Conservation (phyloP, 1,140 invertebrate genomes). For the Drosophila tristis region DNA sequence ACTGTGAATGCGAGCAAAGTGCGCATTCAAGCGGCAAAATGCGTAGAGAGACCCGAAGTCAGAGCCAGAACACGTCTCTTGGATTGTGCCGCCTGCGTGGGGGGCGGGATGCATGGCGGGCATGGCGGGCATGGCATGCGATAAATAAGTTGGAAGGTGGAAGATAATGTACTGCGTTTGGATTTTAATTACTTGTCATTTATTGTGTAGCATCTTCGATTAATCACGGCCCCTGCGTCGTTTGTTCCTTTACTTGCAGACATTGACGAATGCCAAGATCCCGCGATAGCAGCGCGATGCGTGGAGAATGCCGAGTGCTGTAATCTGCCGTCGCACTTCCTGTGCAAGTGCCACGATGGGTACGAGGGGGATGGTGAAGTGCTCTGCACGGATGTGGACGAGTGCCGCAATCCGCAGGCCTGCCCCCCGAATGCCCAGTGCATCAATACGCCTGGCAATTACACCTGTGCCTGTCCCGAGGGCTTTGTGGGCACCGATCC, state of each 20-base stretch:
- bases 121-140: constrained; percentile 1
- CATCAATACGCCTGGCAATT: constrained; percentile 93
- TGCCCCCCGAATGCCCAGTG: constrained; percentile 93
- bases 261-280: constrained; percentile 97
- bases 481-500: constrained; percentile 93
- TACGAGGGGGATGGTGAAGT: constrained; percentile 95
- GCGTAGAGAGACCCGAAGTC: constrained; percentile 45
- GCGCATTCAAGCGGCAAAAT: constrained; percentile 73
- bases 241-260: constrained; percentile 86
- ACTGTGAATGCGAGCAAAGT: constrained; percentile 40
- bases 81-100: background rate
- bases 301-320: constrained; percentile 97
- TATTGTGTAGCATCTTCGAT: constrained; percentile 51
- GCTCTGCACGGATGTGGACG: constrained; percentile 94
- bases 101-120: background rate
- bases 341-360: constrained; percentile 96
- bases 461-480: constrained; percentile 92
- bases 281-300: constrained; percentile 91
- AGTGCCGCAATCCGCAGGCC: constrained; percentile 90
- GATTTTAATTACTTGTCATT: constrained; percentile 67
- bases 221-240: constrained; percentile 53
- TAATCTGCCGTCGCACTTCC: constrained; percentile 96
- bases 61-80: constrained; percentile 1
- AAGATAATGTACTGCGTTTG: constrained; percentile 38
- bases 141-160: constrained; percentile 16